A percentile compares a stretch with the other conserved stretches of the same genome.
Evolutionary conservation across 2,888 invertebrate genomes (phyloP).

Genomic region (Cancer borealis): DNA sequence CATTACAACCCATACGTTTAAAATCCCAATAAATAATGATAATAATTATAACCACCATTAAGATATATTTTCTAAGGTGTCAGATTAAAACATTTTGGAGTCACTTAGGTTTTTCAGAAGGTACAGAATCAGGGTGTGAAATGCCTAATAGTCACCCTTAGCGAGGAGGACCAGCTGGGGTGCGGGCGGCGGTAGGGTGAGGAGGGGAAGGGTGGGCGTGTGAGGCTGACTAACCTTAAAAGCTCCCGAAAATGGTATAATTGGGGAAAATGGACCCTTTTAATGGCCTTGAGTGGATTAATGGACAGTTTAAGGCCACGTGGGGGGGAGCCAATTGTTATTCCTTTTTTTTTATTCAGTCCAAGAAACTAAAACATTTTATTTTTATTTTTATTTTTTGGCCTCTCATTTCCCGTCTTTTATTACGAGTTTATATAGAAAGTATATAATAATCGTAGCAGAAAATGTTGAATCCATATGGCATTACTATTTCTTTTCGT

Average conservation of each 20-base stretch:
- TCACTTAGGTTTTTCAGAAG: background rate
- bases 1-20: no score
- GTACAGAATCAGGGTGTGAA: slow-evolving; percentile 17
- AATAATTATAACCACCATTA: background rate
- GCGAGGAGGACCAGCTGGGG: background rate
- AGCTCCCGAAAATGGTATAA: slow-evolving; percentile 37
- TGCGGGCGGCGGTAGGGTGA: background rate
- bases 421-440: no score
- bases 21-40: background rate
- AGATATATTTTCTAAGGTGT: background rate
- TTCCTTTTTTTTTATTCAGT: background rate
- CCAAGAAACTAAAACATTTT: no score
- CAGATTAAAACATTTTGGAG: background rate
- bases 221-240: slow-evolving; percentile 22
- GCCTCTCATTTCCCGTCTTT: background rate
- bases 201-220: background rate
- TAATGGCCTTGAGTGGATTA: slow-evolving; percentile 11
- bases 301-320: background rate
- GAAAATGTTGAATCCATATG: no score
- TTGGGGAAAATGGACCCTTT: slow-evolving; percentile 15
- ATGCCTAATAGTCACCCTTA: background rate
- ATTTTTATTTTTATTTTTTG: background rate
- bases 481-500: no score
- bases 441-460: no score
- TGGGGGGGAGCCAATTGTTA: background rate